Base-by-base conservation (phyloP, 2,797 vertebrate genomes). In the Tokudaia muenninki region DNA sequence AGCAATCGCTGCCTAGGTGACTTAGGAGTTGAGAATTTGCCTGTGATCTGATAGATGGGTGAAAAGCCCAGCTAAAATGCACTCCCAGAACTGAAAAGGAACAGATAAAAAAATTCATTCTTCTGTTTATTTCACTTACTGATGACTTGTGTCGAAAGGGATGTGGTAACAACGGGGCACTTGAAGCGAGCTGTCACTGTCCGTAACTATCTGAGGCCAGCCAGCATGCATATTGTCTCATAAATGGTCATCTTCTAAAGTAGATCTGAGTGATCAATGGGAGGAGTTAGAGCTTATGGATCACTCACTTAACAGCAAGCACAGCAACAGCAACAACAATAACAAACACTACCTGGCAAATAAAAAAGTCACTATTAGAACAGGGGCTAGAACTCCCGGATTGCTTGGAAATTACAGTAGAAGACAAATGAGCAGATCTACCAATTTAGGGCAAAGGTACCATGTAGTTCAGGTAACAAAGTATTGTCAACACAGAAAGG, bases 231-330 rank as follows among this genome's bases (percentile, higher is more conserved):
- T 52, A 95, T 74, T 50, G 72, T 94, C 47, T 97, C 86, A 92
- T 87, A 14, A 12, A 94, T 55, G 95, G 95, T 94, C n/a, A 9
- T 92, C 77, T 96, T 94, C 95, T 65, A 96, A 97, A 98, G 93
- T 44, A 96, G 41, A 97, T 29, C 63, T 74, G 83, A 93, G 3
- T 94, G 97, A 87, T 94, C 90, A 63, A 0, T 5, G 93, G 52
- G 86, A 37, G 29, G 80, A 83, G 55, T 50, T 67, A 50, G 83
- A 52, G 97, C 91, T 83, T 97, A 96, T 44, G 95, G 93, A 92
- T 79, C 92, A 94, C 55, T 97, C 37, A 12, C 72, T 97, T 98
- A 98, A 97, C 97, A 24, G 17, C 87, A 95, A 93, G 16, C 59
- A 59, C 57, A 59, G 22, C 22, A 8, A 59, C 22, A 22, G 22